Evolutionary conservation across 2,797 vertebrate species (phyloP), one percentile per base, ranked within the genome.

Genomic region (Tangara arthus): DNA sequence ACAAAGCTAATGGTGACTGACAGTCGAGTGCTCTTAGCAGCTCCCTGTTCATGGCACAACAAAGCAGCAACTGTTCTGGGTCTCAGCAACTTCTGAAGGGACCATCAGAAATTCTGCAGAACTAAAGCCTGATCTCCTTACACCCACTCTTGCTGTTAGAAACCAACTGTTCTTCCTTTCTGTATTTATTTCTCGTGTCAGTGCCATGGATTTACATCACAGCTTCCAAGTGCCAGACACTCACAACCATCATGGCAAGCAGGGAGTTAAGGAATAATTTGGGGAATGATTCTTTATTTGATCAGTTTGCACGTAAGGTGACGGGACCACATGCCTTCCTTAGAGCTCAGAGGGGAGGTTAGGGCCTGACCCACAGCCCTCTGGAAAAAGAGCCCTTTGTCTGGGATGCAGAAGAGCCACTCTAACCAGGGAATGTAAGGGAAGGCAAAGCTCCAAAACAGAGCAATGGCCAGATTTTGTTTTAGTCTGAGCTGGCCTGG

Each of bases 331-430:
- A 70, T 46, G 75, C 70, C 83, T 91, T 85, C 78, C 65, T 41
- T 50, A 70, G 69, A 87, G 66, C 71, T 72, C 80, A 60, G 82
- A 89, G 89, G 26, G 73, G 89, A 93, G 56, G 46, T 70, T 56
- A 76, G 70, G 82, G 77, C 70, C 61, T 88, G 89, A 95, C 86
- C 87, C 73, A 87, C 32, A 80, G 92, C 28, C 27, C n/a, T 32
- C 55, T 50, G 59, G 34, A 96, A 55, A 96, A 96, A 97, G 70
- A 86, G 80, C 78, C 52, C 95, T 94, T 96, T 96, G 96, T 96
- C 32, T 82, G 73, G 80, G 60, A 34, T 1, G 11, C 69, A 84
- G 92, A 86, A 87, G 75, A 75, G 72, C 80, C 87, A 81, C 4
- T 0, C 83, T 88, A 66, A 94, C 69, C 84, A 69, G 82, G 79